These are phyloP conservation scores for Corythornis leucogaster DNA, from an alignment of 2,797 vertebrate genomes.

Conservation along the genomic window DNA sequence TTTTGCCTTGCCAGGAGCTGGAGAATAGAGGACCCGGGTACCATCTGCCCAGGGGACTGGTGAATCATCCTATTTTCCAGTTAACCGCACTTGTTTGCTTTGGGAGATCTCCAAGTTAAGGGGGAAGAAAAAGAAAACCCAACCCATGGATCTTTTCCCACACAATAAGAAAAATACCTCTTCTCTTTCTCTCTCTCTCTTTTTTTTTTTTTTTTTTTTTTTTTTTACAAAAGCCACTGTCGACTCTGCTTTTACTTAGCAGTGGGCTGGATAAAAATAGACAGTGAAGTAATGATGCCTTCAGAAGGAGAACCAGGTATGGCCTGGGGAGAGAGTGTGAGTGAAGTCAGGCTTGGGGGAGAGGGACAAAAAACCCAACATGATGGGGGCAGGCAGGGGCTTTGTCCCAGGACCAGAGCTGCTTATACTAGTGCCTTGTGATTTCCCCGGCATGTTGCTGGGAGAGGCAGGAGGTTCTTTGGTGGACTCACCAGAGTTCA, in stretches of 20 bases:
- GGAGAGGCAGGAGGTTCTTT: not conserved
- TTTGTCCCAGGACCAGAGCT: not conserved
- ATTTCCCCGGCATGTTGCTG: not conserved
- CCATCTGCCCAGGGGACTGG: constrained; percentile 73
- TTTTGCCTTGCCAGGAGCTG: constrained; percentile 65
- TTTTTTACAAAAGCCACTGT: constrained; percentile 33
- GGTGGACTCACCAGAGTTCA: not conserved
- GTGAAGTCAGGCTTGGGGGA: not conserved
- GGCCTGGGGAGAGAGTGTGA: constrained; percentile 22
- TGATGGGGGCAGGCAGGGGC: not conserved
- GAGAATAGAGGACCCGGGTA: constrained; percentile 59
- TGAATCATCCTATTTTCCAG: constrained; percentile 74
- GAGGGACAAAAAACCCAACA: not conserved
- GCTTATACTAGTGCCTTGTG: not conserved
- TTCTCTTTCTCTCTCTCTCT: not conserved
- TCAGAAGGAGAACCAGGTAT: constrained; percentile 45
- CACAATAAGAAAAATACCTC: constrained; percentile 70
- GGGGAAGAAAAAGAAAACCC: constrained; percentile 62
- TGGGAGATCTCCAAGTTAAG: constrained; percentile 71
- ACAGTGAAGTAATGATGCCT: constrained; percentile 32
- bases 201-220: not conserved
- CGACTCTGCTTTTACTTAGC: constrained; percentile 62
- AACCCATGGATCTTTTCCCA: constrained; percentile 71
- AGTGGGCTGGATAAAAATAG: constrained; percentile 69
- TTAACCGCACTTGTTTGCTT: constrained; percentile 68